These are phyloP conservation scores for Paramormyrops kingsleyae DNA, from an alignment of 2,113 vertebrate species.

Conservation along the genomic window DNA sequence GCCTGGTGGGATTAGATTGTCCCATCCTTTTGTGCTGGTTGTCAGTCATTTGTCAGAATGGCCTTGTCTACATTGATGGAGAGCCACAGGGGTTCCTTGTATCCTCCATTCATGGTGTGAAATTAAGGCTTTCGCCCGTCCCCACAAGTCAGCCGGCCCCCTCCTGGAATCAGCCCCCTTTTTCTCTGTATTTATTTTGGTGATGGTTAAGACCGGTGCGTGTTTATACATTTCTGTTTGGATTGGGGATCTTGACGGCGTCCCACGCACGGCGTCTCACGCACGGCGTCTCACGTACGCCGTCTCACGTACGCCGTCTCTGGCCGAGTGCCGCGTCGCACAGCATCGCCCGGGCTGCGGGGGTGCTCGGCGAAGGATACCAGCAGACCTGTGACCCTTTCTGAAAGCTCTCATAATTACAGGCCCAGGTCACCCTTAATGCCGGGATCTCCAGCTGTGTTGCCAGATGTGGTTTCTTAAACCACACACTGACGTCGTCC, in stretches of 20 bases:
- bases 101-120: constrained; percentile 22
- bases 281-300: too few relatives aligned
- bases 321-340: too few relatives aligned
- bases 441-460: not conserved
- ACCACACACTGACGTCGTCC: not conserved
- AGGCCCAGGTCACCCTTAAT: not conserved
- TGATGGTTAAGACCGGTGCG: not conserved
- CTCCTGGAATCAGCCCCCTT: not conserved
- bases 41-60: constrained; percentile 21
- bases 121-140: constrained; percentile 17
- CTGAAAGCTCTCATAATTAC: not conserved
- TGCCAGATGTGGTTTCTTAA: constrained; percentile 11
- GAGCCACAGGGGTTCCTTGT: constrained; percentile 19
- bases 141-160: not conserved
- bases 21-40: constrained; percentile 19
- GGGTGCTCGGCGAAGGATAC: not conserved
- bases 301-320: not conserved
- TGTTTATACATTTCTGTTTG: not conserved
- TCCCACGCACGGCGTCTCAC: not conserved
- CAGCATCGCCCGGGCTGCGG: not conserved
- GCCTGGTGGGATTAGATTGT: not conserved
- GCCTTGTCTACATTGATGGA: constrained; percentile 9
- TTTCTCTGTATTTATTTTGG: not conserved
- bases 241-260: not conserved
- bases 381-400: not conserved